A percentile compares a stretch with the other conserved stretches of the same genome.
These are phyloP conservation scores for Campylomormyrus tamandua DNA, from an alignment of 2,113 vertebrate species.

Conservation along the genomic window DNA sequence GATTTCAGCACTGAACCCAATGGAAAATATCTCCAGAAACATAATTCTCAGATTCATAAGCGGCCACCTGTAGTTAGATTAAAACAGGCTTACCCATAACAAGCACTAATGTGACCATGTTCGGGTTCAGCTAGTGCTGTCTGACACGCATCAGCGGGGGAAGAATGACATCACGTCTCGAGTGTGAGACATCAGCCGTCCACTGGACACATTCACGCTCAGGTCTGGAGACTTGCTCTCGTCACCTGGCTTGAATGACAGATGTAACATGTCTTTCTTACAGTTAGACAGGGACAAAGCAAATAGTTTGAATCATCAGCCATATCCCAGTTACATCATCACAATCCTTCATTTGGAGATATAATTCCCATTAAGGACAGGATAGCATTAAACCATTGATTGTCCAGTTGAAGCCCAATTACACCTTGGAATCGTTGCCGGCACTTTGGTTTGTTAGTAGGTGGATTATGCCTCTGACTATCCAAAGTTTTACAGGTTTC, in stretches of 20 bases:
- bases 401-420: not conserved
- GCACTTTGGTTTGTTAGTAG: not conserved
- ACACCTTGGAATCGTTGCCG: not conserved
- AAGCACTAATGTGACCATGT: not conserved
- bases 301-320: not conserved
- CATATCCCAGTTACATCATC: not conserved
- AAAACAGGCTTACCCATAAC: not conserved
- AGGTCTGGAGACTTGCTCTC: not conserved
- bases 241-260: not conserved
- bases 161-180: not conserved
- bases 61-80: not conserved
- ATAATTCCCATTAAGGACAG: not conserved
- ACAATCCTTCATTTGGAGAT: not conserved
- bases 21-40: not conserved
- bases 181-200: not conserved
- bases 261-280: not conserved
- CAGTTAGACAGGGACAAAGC: not conserved
- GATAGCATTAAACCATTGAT: not conserved
- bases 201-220: not conserved
- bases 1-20: conserved; percentile 3
- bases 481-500: not conserved
- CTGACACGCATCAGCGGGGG: not conserved
- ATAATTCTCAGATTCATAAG: not conserved
- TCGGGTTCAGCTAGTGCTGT: not conserved
- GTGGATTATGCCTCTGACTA: not conserved